Percentiles rank a stretch among this genome's conserved stretches.
These are phyloP conservation scores for Drosophila pseudotakahashii DNA, from an alignment of 2,888 invertebrate genomes.

Conservation along the genomic window DNA sequence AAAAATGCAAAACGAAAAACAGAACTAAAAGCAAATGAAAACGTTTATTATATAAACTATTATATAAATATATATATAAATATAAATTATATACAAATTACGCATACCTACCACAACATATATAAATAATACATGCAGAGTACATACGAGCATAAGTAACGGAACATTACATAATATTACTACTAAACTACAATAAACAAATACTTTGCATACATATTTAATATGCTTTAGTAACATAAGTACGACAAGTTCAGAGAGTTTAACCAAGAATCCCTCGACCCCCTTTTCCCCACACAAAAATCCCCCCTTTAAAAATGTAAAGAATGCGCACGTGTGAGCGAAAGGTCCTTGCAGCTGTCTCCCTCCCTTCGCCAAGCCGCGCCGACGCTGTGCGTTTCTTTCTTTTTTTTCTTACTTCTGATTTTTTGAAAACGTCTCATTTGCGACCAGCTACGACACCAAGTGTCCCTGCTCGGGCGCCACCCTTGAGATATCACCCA, in stretches of 20 bases:
- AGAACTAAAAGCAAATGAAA: conserved; percentile 41
- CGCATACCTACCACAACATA: conserved; percentile 52
- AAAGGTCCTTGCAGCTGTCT: conserved; percentile 6
- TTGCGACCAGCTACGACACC: conserved; percentile 34
- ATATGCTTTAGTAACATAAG: conserved; percentile 69
- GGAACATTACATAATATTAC: conserved; percentile 54
- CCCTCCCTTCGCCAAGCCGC: conserved; percentile 35
- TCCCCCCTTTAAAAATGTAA: not conserved
- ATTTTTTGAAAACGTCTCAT: not conserved
- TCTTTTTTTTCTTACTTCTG: not conserved
- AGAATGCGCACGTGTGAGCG: conserved; percentile 34
- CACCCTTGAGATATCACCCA: not conserved
- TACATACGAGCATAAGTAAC: conserved; percentile 50
- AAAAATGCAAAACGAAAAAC: conserved; percentile 21
- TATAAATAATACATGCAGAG: conserved; percentile 53
- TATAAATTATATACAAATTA: conserved; percentile 48
- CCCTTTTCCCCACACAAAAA: not conserved
- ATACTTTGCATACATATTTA: conserved; percentile 60
- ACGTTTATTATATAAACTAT: conserved; percentile 57
- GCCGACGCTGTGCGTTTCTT: conserved; percentile 24
- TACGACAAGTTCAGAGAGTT: conserved; percentile 44
- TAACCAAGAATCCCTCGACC: conserved; percentile 15
- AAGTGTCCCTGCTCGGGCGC: conserved; percentile 46
- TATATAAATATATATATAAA: conserved; percentile 49
- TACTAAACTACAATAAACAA: conserved; percentile 45